Base-by-base conservation (phyloP, 1,140 invertebrate genomes). In the Pteromalus puparum region DNA sequence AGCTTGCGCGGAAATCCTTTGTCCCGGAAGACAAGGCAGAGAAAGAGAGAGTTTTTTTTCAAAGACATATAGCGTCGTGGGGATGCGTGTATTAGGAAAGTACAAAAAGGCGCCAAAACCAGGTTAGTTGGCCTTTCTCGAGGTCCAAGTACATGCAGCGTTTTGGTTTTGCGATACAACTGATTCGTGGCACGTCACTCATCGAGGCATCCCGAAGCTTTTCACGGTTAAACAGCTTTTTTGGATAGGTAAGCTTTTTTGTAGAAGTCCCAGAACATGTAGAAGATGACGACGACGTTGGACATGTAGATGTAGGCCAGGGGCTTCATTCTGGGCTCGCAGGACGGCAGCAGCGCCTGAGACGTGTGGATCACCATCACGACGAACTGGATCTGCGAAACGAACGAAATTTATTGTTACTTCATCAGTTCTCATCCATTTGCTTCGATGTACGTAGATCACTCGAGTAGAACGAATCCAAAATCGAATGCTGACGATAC, bases 231-330 rank as follows among this genome's bases (percentile, higher is more conserved):
- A 48, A 88, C 81, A 38, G 72, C 82, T 87, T 92, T 92, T 87
- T 90, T 91, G 42, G 84, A 89, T 24, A 79, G 86, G 87, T 96
- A 96, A 13, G 93, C 90, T 75, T 93, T 94, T 75, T 90, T 93
- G 87, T 95, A 96, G 90, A 96, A 96, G 78, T 96, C 93, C 85
- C 94, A 95, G 89, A 97, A 97, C 91, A 96, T 94, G 89, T 95
- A 95, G 86, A 96, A 96, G 79, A 96, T 94, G 74, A 95, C 89
- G 67, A 93, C 65, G 2, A 96, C 93, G 89, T 96, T 95, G 26
- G 94, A 91, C 84, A 96, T 92, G 91, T 95, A 94, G 13, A 95
- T 87, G 12, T 92, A 91, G 6, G 92, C 89, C 9, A 94, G 88
- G 65, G 93, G 93, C 85, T 90, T 92, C 3, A 88, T 88, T 34